Base-by-base conservation (phyloP, 2,797 vertebrate genomes). In the Benthosema pterotum region DNA sequence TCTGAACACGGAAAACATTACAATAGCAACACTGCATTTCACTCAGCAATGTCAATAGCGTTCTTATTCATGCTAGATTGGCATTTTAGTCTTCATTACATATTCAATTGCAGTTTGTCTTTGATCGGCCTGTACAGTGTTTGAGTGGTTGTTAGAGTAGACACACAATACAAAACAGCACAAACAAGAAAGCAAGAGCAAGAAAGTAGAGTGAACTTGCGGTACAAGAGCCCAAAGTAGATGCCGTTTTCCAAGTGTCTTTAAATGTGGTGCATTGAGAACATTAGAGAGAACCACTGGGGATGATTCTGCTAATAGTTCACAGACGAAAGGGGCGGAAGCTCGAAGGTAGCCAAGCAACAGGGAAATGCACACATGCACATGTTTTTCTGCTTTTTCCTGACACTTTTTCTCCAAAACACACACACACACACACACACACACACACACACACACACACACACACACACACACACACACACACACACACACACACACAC, bases 281-380 rank as follows among this genome's bases (percentile, higher is more conserved):
- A 38, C 32, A 28, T 38, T 38, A 86, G 72, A 76, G 77, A 80
- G 77, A 74, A 84, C 83, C 49, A 67, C 82, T 89, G 72, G 80
- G 80, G 81, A 88, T 86, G 85, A 83, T 22, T 3, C 81, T 87
- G 82, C 83, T 90, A 90, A 89, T 88, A 85, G 87, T 86, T 87
- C 75, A 83, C 83, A 85, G 83, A 88, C 89, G 76, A 88, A 86
- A 85, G 77, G 75, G 85, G 73, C 63, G 78, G 83, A 83, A 88
- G 86, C 83, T 87, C 83, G 83, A 81, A 89, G 85, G 85, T 84
- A 89, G 82, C 84, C 86, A 88, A 88, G 86, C 84, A 87, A 89
- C 85, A 80, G 77, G 78, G 83, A 82, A 79, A 84, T 74, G 79
- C 78, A 80, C 73, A 82, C 79, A 78, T 80, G 64, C 79, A 83